These are phyloP conservation scores for Cercocebus atys DNA, from an alignment of 2,113 vertebrate genomes.

Conservation along the genomic window DNA sequence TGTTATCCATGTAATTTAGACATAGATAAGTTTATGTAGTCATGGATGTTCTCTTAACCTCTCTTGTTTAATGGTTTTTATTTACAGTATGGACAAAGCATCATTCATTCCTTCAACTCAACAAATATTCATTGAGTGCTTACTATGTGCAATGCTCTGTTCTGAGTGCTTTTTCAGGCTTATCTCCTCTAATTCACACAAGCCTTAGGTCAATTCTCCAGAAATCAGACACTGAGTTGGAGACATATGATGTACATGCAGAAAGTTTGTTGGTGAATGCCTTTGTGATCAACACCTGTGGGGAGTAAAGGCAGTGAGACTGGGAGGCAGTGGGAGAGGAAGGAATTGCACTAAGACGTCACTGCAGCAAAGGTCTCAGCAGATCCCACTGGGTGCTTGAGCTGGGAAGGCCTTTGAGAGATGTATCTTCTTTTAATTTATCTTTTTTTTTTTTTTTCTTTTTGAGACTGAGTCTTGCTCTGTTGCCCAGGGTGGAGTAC, in stretches of 20 bases:
- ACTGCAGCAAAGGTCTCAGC: not conserved
- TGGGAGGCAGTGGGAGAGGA: not conserved
- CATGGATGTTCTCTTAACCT: not conserved
- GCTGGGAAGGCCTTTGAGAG: not conserved
- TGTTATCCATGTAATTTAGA: not conserved
- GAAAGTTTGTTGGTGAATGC: not conserved
- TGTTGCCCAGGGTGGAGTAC: too few species aligned
- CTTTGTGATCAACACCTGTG: not conserved
- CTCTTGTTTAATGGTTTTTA: not conserved
- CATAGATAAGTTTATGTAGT: not conserved
- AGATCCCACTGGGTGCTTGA: not conserved
- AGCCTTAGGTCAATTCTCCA: accelerated
- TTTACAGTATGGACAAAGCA: not conserved
- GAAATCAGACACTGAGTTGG: not conserved
- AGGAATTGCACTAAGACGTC: accelerated
- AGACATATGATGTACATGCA: not conserved
- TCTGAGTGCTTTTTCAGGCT: not conserved
- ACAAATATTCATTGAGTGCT: not conserved
- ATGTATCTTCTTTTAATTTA: too few species aligned
- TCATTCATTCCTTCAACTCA: not conserved
- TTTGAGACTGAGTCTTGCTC: too few species aligned
- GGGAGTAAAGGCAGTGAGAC: not conserved
- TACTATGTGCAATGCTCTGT: accelerated
- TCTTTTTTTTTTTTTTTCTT: too few species aligned
- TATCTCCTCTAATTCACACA: not conserved